Conservation (phyloP, 2,113 vertebrate genomes). For the Laterallus jamaicensis region DNA sequence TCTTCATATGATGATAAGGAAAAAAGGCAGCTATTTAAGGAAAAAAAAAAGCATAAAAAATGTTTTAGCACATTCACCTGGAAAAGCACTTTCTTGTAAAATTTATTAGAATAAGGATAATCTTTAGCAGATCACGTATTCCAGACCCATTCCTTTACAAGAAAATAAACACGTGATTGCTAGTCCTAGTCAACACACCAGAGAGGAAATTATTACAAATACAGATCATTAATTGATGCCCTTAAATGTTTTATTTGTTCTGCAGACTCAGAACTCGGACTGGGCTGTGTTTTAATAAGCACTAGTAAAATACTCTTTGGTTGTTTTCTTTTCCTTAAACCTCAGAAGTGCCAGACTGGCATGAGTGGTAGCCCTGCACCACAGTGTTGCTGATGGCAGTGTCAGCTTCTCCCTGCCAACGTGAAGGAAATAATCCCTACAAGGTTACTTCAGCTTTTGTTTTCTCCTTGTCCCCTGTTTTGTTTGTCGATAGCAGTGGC, state of each 20-base stretch:
- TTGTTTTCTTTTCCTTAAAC: not conserved
- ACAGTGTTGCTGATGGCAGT: not conserved
- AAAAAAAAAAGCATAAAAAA: not conserved
- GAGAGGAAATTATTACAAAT: not conserved
- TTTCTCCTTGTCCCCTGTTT: not conserved
- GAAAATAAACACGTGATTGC: not conserved
- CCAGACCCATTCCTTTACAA: not conserved
- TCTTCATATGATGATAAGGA: not conserved
- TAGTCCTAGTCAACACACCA: not conserved
- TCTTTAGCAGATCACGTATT: not conserved
- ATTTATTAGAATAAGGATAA: not conserved
- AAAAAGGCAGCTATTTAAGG: slow-evolving; percentile 6
- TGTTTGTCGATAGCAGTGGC: not conserved
- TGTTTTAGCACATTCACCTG: not conserved
- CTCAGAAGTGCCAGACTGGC: not conserved
- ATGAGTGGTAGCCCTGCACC: not conserved
- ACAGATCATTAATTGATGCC: not conserved
- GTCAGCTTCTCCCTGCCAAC: not conserved
- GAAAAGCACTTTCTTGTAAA: slow-evolving; percentile 22
- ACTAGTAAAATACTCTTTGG: not conserved
- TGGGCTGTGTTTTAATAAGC: not conserved
- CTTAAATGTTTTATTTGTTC: not conserved
- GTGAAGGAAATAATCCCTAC: not conserved
- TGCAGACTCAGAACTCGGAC: not conserved
- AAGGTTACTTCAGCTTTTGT: not conserved